These are phyloP conservation scores for Dicaeum eximium DNA, from an alignment of 2,113 vertebrate species.

Conservation along the genomic window DNA sequence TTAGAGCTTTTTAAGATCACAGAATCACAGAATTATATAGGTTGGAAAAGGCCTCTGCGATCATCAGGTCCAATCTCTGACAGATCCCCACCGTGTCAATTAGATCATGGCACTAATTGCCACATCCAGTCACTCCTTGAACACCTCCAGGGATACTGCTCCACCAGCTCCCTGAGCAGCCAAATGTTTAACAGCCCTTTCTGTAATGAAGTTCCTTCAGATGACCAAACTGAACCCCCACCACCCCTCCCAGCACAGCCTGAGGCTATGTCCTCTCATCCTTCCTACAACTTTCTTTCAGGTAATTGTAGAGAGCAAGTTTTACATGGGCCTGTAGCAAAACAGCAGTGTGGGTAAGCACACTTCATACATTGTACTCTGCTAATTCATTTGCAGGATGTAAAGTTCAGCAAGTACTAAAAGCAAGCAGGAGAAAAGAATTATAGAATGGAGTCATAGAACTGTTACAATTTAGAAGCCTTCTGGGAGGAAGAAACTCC, in stretches of 20 bases:
- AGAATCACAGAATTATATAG: background rate
- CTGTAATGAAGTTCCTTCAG: background rate
- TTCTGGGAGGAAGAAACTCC: background rate
- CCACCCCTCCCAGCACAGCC: background rate
- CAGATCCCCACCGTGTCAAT: too few relatives aligned
- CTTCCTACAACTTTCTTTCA: background rate
- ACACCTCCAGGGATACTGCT: background rate
- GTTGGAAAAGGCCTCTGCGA: background rate
- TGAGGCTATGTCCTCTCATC: background rate
- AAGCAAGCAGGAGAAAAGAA: background rate
- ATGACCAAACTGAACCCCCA: background rate
- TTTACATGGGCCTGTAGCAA: background rate
- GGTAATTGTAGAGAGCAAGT: background rate
- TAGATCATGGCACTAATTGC: background rate
- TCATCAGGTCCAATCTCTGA: background rate
- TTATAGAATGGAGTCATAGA: background rate
- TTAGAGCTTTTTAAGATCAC: background rate
- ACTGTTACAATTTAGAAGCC: background rate
- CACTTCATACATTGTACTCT: background rate
- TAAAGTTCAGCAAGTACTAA: background rate
- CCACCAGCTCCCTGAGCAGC: background rate
- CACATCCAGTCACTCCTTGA: fast-evolving
- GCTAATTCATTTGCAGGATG: background rate
- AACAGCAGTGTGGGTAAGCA: background rate
- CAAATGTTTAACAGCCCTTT: background rate